Conservation (phyloP, 2,113 vertebrate species). For the Hyla sarda region DNA sequence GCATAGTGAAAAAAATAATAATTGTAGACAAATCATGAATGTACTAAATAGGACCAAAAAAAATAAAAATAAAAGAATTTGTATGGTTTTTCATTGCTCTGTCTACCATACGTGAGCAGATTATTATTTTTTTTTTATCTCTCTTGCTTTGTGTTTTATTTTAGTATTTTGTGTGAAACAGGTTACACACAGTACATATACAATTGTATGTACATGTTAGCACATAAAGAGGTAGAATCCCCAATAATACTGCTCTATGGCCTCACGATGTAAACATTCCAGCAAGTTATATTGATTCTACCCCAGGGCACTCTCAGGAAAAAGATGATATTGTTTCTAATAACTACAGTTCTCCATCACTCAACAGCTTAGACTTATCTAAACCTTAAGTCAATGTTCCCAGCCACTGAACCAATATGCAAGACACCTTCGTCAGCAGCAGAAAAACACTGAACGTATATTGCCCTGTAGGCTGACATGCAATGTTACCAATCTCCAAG, state of each 20-base stretch:
- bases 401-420: neutral
- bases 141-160: neutral
- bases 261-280: slow-evolving; percentile 12
- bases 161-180: neutral
- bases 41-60: neutral
- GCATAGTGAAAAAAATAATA: neutral
- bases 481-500: neutral
- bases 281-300: slow-evolving; percentile 14
- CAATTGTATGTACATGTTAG: neutral
- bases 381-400: slow-evolving; percentile 31
- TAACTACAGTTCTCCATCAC: neutral
- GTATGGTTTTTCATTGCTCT: neutral
- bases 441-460: neutral
- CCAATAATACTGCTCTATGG: neutral
- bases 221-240: neutral
- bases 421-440: neutral
- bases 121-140: neutral
- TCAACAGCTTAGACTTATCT: slow-evolving; percentile 5
- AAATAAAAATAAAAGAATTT: neutral
- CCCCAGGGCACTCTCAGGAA: neutral
- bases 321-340: neutral
- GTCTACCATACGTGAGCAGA: neutral
- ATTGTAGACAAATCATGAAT: neutral
- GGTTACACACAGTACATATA: neutral
- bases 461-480: neutral